Base-by-base conservation (phyloP, 2,113 vertebrate genomes). In the Dasyornis broadbenti region DNA sequence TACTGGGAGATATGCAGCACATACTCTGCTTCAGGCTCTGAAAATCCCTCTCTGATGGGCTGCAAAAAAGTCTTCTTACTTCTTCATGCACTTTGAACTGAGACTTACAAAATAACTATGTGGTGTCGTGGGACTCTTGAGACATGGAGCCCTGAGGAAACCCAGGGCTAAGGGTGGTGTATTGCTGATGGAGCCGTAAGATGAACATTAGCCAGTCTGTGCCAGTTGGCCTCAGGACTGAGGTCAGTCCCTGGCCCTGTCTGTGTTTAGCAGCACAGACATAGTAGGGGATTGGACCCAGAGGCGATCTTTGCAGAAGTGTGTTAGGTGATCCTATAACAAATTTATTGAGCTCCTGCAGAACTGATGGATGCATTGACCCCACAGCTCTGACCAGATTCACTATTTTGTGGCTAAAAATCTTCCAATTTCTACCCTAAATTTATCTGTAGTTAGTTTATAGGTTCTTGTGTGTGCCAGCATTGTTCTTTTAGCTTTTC, bases 71-170 rank as follows among this genome's bases (percentile, higher is more conserved):
- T 70, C 47, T 37, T 92, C 82, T 59, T 22, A 6, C 76, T 96
- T 94, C 68, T 83, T 83, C 68, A 90, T 96, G 94, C 89, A 52
- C 90, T 97, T 97, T 96, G 94, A 93, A 88, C 85, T 60, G n/a
- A 88, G 75, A 78, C 33, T 42, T 47, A 78, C 59, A 44, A 63
- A 88, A 47, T 77, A 75, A 71, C 28, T 18, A 11, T 39, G 45
- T 77, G 71, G 11, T 90, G 64, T 49, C 3, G 0, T 31, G 59
- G 70, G 79, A 57, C n/a, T 85, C 56, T 1, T n/a, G 89, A 71
- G 89, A 86, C 0, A 0, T 37, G 82, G 82, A 83, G 59, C 90
- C 68, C 59, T 59, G 52, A 86, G 91, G 82, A 92, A 83, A 44
- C 59, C 59, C 42, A 18, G 54, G 91, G 80, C 86, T 11, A 40